A percentile compares a stretch with the other conserved stretches of the same genome.
Conservation (phyloP, 92 coral and sea anemone species). For the Palythoa caribaeorum region DNA sequence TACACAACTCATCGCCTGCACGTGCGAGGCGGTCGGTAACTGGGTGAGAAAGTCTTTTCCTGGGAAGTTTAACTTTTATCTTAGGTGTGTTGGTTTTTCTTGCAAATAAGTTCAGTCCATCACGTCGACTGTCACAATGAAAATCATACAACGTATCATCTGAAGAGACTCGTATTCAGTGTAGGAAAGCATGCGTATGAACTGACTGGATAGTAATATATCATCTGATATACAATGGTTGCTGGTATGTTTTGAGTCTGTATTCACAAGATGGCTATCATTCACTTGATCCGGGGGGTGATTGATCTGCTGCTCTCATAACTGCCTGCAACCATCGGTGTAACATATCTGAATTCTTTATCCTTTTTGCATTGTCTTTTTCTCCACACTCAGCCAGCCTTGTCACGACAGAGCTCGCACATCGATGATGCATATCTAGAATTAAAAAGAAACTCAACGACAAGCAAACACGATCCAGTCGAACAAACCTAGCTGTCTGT, state of each 20-base stretch:
- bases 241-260: neutral
- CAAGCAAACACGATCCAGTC: neutral
- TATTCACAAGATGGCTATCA: neutral
- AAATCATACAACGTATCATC: neutral
- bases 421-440: constrained; percentile 39
- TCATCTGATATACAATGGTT: neutral
- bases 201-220: no score
- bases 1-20: no score
- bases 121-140: neutral
- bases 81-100: neutral
- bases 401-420: constrained; percentile 34
- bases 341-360: neutral
- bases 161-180: neutral
- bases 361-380: neutral
- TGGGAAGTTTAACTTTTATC: neutral
- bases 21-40: no score
- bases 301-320: neutral
- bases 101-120: neutral
- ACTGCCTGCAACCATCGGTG: neutral
- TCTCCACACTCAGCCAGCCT: neutral
- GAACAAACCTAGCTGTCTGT: neutral
- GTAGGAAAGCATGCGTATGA: neutral
- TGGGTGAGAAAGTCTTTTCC: no score
- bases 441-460: neutral
- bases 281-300: neutral